Evolutionary conservation across 1,140 invertebrate species (phyloP).

Genomic region (Acarapis woodi): DNA sequence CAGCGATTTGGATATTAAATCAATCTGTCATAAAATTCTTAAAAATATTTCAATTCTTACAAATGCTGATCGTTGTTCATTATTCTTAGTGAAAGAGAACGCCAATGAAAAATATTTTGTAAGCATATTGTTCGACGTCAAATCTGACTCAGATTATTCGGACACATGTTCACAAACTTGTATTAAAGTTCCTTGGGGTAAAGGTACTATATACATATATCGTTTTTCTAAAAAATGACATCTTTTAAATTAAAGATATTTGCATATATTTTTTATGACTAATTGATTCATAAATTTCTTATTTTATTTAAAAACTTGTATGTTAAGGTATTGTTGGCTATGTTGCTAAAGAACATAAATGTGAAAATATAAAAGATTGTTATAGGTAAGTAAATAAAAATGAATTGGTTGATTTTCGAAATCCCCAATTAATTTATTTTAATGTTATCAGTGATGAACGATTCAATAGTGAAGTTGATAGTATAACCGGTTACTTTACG

Average conservation of each 20-base stretch:
- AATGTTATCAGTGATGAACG: conserved; percentile 53
- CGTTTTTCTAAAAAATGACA: too few species aligned
- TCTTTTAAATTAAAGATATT: too few species aligned
- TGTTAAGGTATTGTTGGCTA: conserved; percentile 79
- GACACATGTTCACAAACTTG: conserved; percentile 61
- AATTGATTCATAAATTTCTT: too few species aligned
- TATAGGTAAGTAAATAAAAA: conserved; percentile 30
- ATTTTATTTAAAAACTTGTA: too few species aligned
- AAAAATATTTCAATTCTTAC: conserved; percentile 74
- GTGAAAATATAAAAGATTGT: conserved; percentile 78
- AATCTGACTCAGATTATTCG: conserved; percentile 43
- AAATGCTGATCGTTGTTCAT: conserved; percentile 64
- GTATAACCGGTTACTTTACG: conserved; percentile 68
- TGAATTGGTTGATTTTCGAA: background rate
- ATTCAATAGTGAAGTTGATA: conserved; percentile 77
- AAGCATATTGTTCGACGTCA: conserved; percentile 50
- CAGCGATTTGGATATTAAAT: conserved; percentile 71
- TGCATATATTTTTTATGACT: too few species aligned
- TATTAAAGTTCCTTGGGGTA: conserved; percentile 48
- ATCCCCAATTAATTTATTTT: too few species aligned
- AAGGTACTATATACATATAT: too few species aligned
- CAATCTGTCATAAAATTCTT: conserved; percentile 76
- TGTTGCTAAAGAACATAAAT: conserved; percentile 65
- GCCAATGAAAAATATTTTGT: conserved; percentile 8
- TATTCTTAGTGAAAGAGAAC: conserved; percentile 36